A percentile compares a stretch with the other conserved stretches of the same genome.
phyloP scores from a whole-genome alignment of 2,113 vertebrate genomes.

The Gadus chalcogrammus region DNA sequence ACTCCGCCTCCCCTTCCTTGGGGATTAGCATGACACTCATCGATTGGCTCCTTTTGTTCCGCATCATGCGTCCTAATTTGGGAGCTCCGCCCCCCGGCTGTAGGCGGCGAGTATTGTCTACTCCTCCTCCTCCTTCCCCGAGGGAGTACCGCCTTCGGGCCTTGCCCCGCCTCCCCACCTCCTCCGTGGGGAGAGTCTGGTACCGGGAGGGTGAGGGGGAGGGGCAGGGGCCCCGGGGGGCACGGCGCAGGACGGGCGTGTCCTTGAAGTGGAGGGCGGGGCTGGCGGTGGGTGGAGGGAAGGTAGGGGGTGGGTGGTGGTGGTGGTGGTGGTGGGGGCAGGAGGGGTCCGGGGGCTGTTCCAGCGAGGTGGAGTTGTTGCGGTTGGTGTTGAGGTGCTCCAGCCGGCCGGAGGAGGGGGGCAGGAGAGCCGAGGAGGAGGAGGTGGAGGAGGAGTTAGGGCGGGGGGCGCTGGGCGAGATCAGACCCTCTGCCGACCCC shows the following conservation, averaged over 20 bases:
- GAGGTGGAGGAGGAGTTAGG: slow-evolving; percentile 46
- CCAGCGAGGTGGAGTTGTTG: slow-evolving; percentile 92
- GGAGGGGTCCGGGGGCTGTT: slow-evolving; percentile 50
- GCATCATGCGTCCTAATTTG: slow-evolving; percentile 64
- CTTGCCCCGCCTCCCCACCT: slow-evolving; percentile 64
- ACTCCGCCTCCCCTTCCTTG: slow-evolving; percentile 62
- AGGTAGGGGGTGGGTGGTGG: not conserved
- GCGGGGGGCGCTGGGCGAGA: slow-evolving; percentile 1
- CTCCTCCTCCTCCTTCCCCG: slow-evolving; percentile 73
- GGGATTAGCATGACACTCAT: slow-evolving; percentile 84
- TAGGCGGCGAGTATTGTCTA: slow-evolving; percentile 46
- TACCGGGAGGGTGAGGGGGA: slow-evolving; percentile 46
- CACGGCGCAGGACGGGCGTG: slow-evolving; percentile 60
- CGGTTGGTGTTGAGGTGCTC: slow-evolving; percentile 94
- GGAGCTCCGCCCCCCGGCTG: slow-evolving; percentile 31
- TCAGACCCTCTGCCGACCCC: no score
- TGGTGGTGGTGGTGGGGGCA: slow-evolving; percentile 19
- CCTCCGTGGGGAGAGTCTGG: slow-evolving; percentile 74
- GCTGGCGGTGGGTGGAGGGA: slow-evolving; percentile 31
- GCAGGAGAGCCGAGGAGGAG: slow-evolving; percentile 39
- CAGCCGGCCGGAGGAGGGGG: slow-evolving; percentile 20
- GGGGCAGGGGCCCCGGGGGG: slow-evolving; percentile 23
- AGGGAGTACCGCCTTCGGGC: slow-evolving; percentile 85
- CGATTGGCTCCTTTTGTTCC: slow-evolving; percentile 86
- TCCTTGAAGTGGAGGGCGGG: slow-evolving; percentile 50